Conservation (phyloP, 2,113 vertebrate genomes). For the Salvelinus sp. region DNA sequence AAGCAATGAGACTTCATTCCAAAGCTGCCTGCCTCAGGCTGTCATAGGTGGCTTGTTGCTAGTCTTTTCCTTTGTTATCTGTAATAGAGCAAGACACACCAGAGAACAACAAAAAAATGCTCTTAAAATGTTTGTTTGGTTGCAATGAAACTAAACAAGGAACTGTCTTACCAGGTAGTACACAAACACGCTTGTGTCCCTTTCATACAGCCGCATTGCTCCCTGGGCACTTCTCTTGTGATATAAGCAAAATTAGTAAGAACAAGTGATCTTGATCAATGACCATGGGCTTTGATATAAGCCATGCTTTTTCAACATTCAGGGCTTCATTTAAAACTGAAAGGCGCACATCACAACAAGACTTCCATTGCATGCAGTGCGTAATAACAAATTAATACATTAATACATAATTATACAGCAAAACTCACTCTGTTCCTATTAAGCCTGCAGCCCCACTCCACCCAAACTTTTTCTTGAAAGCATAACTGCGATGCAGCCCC, state of each 20-base stretch:
- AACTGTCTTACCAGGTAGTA: slow-evolving; percentile 88
- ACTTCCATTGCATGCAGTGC: slow-evolving; percentile 10
- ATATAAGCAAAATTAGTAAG: slow-evolving; percentile 5
- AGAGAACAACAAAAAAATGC: neutral
- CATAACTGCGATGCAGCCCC: slow-evolving; percentile 84
- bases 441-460: slow-evolving; percentile 80
- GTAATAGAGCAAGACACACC: neutral
- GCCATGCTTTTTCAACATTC: too few relatives aligned
- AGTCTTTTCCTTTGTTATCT: slow-evolving; percentile 90
- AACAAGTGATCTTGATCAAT: neutral
- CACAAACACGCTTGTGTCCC: slow-evolving; percentile 77
- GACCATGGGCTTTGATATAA: neutral
- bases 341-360: neutral
- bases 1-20: slow-evolving; percentile 87
- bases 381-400: slow-evolving; percentile 5
- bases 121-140: neutral
- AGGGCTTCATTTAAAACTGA: neutral
- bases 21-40: slow-evolving; percentile 80
- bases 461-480: slow-evolving; percentile 86
- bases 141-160: neutral
- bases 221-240: slow-evolving; percentile 77
- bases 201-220: slow-evolving; percentile 89
- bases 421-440: slow-evolving; percentile 85
- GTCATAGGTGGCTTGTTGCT: slow-evolving; percentile 87
- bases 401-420: neutral